A percentile compares a stretch with the other conserved stretches of the same genome.
These are phyloP conservation scores for Chrysochloris asiatica DNA, from an alignment of 2,113 vertebrate species.

Conservation along the genomic window DNA sequence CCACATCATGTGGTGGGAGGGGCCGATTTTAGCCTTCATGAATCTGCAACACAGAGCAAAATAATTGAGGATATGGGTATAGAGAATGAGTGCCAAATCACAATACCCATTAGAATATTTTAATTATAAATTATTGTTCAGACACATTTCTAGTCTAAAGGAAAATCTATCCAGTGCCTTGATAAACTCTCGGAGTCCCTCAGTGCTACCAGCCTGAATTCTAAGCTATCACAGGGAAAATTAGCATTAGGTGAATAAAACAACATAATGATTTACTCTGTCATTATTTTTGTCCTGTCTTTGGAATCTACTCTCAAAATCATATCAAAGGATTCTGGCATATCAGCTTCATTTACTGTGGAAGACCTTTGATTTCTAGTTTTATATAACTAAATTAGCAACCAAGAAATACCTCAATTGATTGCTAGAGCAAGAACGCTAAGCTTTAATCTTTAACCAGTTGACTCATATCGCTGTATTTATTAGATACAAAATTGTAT, in stretches of 20 bases:
- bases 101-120: no score
- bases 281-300: background rate
- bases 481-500: background rate
- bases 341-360: background rate
- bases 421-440: background rate
- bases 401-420: background rate
- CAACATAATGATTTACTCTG: background rate
- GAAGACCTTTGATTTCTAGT: background rate
- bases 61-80: no score
- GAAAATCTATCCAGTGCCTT: no score
- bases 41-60: no score
- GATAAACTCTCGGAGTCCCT: no score
- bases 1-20: no score
- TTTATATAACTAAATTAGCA: background rate
- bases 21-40: no score
- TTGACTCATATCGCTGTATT: background rate
- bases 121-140: no score
- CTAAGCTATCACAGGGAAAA: no score
- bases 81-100: no score
- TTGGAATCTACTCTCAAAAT: background rate
- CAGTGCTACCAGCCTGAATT: no score
- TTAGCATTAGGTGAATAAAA: background rate
- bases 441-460: background rate
- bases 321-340: background rate
- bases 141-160: no score